Conservation (phyloP, 2,113 vertebrate species). For the Oncorhynchus gorbuscha region DNA sequence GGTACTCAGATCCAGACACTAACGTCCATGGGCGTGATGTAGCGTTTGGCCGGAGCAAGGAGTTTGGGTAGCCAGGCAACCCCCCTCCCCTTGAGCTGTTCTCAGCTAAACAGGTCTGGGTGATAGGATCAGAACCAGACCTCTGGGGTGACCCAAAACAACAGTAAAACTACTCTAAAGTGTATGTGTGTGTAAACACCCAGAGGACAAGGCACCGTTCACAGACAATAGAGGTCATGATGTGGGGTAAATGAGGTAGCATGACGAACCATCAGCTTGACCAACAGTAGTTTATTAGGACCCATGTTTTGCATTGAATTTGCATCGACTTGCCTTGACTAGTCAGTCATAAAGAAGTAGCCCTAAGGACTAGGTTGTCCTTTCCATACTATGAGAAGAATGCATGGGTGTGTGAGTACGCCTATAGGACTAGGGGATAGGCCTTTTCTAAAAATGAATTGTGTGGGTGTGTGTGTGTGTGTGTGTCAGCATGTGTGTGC, state of each 20-base stretch:
- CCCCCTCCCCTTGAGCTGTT: neutral
- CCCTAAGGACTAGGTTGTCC: too few relatives aligned
- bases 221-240: neutral
- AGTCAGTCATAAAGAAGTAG: too few relatives aligned
- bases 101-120: constrained; percentile 10
- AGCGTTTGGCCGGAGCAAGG: too few relatives aligned
- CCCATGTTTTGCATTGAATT: too few relatives aligned
- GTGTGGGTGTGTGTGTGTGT: neutral
- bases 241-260: neutral
- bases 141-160: neutral
- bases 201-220: neutral
- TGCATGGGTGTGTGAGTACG: neutral
- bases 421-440: neutral
- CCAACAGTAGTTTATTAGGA: too few relatives aligned
- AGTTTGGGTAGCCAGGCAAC: too few relatives aligned
- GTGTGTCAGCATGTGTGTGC: neutral
- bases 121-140: constrained; percentile 11
- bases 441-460: neutral
- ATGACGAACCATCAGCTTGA: neutral
- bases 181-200: neutral
- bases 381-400: too few relatives aligned
- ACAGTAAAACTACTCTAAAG: neutral
- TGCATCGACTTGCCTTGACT: too few relatives aligned
- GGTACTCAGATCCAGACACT: too few relatives aligned
- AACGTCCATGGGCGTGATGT: too few relatives aligned